Percentiles rank a stretch among this genome's conserved stretches.
Conservation (phyloP, 2,888 invertebrate genomes). For the Lingula anatina region DNA sequence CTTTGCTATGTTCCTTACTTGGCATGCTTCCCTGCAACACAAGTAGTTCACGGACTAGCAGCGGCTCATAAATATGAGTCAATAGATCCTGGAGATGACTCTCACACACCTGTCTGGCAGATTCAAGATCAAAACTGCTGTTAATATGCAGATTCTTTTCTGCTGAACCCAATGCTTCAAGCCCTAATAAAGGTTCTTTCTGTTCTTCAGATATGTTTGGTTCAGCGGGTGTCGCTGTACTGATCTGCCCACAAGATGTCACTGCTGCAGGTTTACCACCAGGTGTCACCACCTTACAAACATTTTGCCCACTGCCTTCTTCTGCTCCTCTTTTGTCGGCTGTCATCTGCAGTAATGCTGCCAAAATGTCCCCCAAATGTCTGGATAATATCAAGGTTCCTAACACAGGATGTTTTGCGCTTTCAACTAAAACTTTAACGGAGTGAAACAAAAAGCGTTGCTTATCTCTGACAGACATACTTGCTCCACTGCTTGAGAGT, state of each 20-base stretch:
- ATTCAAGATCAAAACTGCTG: neutral
- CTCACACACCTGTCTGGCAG: slow-evolving; percentile 18
- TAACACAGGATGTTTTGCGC: slow-evolving; percentile 42
- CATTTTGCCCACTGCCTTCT: too few relatives aligned
- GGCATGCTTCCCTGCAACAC: slow-evolving; percentile 55
- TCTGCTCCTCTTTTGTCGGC: slow-evolving; percentile 31
- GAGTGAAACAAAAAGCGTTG: slow-evolving; percentile 18
- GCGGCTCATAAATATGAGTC: slow-evolving; percentile 59
- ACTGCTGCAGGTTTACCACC: neutral
- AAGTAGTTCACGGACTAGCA: slow-evolving; percentile 67
- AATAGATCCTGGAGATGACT: slow-evolving; percentile 56
- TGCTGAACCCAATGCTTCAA: neutral
- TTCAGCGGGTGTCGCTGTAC: neutral
- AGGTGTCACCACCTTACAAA: neutral
- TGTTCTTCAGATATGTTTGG: neutral
- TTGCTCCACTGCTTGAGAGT: neutral
- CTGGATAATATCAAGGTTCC: slow-evolving; percentile 59
- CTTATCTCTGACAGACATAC: slow-evolving; percentile 7
- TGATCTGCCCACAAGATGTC: neutral
- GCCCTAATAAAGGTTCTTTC: neutral
- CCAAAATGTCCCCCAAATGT: slow-evolving; percentile 62
- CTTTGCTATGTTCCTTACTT: neutral
- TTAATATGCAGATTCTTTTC: neutral
- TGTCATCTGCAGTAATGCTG: slow-evolving; percentile 66
- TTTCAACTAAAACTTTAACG: slow-evolving; percentile 18